These are phyloP conservation scores for Camelus dromedarius DNA, from an alignment of 2,113 vertebrate species.

Conservation along the genomic window DNA sequence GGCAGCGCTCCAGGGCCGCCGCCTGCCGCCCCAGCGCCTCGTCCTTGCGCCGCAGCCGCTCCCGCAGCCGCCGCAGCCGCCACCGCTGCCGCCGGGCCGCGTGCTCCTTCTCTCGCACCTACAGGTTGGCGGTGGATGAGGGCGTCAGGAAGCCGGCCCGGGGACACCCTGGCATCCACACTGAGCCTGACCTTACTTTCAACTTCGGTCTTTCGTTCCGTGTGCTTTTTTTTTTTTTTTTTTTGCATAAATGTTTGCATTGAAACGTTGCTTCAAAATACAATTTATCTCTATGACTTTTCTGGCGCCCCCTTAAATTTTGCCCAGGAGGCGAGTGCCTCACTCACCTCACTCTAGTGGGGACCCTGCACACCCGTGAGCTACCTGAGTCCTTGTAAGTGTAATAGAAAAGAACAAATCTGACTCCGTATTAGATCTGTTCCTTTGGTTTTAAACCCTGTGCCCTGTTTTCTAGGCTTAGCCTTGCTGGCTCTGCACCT, in stretches of 20 bases:
- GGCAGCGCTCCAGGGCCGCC: constrained; percentile 91
- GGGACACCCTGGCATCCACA: accelerated
- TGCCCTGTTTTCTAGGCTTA: too few relatives aligned
- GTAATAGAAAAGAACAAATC: too few relatives aligned
- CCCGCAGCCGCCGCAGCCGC: constrained; percentile 87
- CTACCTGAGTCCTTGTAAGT: neutral
- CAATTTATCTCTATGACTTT: neutral
- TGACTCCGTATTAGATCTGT: too few relatives aligned
- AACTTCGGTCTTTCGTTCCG: neutral
- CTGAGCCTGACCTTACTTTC: neutral
- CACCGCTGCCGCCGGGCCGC: constrained; percentile 85
- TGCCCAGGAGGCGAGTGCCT: neutral
- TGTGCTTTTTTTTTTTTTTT: neutral
- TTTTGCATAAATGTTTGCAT: neutral
- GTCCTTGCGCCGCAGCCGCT: constrained; percentile 89
- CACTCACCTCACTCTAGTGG: neutral
- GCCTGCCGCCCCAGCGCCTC: constrained; percentile 90
- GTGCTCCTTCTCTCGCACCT: constrained; percentile 89
- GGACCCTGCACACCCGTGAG: accelerated
- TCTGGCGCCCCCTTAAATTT: neutral
- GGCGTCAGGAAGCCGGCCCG: neutral
- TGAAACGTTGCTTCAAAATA: neutral
- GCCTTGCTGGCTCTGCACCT: too few relatives aligned
- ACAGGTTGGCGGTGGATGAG: constrained; percentile 39
- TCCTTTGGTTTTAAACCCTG: too few relatives aligned